These are phyloP conservation scores for Bolinopsis microptera DNA, from an alignment of 37 sponge, comb jelly and placozoan genomes.

Conservation along the genomic window DNA sequence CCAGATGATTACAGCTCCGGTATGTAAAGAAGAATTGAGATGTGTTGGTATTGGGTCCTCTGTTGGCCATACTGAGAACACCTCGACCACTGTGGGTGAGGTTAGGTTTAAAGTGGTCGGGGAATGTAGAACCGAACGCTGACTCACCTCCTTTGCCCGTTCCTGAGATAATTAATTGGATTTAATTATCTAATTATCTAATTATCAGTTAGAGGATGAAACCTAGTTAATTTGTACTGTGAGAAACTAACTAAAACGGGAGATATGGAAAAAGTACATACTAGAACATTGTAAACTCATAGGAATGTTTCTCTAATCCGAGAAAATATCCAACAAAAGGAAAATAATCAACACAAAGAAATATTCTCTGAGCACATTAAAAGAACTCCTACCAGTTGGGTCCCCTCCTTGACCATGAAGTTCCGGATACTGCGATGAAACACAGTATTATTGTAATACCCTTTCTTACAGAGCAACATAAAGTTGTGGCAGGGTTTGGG, in stretches of 20 bases:
- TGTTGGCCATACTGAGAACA: slow-evolving; percentile 93
- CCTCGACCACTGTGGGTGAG: slow-evolving; percentile 89
- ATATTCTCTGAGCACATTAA: not conserved
- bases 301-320: too few relatives aligned
- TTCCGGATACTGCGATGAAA: slow-evolving; percentile 95
- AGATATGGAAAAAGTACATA: too few relatives aligned
- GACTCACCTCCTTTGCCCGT: slow-evolving; percentile 80
- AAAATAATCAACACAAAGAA: not conserved
- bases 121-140: slow-evolving; percentile 82
- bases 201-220: not conserved
- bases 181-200: not conserved
- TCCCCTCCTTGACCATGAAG: slow-evolving; percentile 80
- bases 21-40: slow-evolving; percentile 82
- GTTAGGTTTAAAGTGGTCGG: slow-evolving; percentile 93
- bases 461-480: slow-evolving; percentile 74
- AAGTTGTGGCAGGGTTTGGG: slow-evolving; percentile 91
- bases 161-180: not conserved
- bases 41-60: slow-evolving; percentile 87
- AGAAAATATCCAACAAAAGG: too few relatives aligned
- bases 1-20: slow-evolving; percentile 87
- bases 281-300: too few relatives aligned
- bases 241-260: too few relatives aligned
- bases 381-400: slow-evolving; percentile 1
- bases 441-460: slow-evolving; percentile 85
- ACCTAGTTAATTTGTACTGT: not conserved